Base-by-base conservation (phyloP, 2,797 vertebrate genomes). In the Emydoidea blandingii region DNA sequence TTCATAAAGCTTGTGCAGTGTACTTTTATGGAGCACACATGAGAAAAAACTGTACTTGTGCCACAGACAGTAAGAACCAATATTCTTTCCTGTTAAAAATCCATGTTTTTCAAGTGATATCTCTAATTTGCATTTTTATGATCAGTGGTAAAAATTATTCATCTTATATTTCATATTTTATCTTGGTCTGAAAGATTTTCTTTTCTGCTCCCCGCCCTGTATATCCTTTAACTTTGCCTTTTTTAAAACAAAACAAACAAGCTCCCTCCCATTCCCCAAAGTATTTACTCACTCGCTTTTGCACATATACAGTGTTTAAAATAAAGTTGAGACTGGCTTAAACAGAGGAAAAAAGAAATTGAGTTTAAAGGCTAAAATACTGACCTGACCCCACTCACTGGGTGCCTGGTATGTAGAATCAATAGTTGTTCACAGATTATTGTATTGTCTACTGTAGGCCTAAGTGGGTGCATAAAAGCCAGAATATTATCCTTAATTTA, bases 401-500 rank as follows among this genome's bases (percentile, higher is more conserved):
- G 82, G 87, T 92, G 78, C 21, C 49, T 37, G 80, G 72, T 79
- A 87, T 91, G 57, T 12, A 89, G 76, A 85, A 84, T 94, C 82
- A 90, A 91, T 96, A 93, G 37, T 72, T 95, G 92, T 94, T 94
- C n/a, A 3, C 86, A 76, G 82, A 62, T 90, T 85, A 93, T 74
- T 1, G 1, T 49, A 53, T 85, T 90, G 18, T 31, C 94, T 93
- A 88, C 82, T 88, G 41, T 86, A 96, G 95, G 91, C 96, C 87
- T 94, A 91, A 59, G 27, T 47, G 23, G 37, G 50, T 85, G 37
- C 2, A 34, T 93, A 95, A 93, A 96, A 85, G 62, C 93, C 87
- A 94, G 83, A 78, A 37, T 94, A 85, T 95, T 90, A 89, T 44
- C 37, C 79, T 37, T 74, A 92, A 91, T 56, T 79, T 44, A 31